Evolutionary conservation across 2,888 invertebrate species (phyloP).

Genomic region (Galerucella pusilla): DNA sequence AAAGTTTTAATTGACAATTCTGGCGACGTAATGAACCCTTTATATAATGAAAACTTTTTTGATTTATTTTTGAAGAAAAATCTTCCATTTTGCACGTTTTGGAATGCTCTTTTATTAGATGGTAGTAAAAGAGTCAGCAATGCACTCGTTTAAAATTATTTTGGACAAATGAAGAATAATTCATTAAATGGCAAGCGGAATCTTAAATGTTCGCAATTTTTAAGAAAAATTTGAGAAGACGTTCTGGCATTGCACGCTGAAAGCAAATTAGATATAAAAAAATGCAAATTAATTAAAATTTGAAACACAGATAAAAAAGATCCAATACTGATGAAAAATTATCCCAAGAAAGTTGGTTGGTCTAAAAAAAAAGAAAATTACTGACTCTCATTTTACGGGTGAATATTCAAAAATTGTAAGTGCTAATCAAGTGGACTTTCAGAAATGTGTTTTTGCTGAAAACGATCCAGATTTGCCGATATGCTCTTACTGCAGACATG

Average conservation of each 20-base stretch:
- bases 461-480: slow-evolving; percentile 5
- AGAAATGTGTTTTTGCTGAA: slow-evolving; percentile 8
- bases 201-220: not conserved
- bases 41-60: not conserved
- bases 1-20: too few relatives aligned
- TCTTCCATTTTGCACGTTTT: slow-evolving; percentile 31
- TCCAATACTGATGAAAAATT: slow-evolving; percentile 6
- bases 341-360: slow-evolving; percentile 17
- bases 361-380: slow-evolving; percentile 6
- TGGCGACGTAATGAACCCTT: not conserved
- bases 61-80: slow-evolving; percentile 25
- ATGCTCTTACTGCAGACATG: slow-evolving; percentile 11
- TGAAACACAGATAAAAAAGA: not conserved
- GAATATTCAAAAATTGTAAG: not conserved
- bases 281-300: not conserved
- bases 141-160: slow-evolving; percentile 30
- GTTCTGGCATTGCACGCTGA: too few relatives aligned
- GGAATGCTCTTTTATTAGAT: slow-evolving; percentile 30
- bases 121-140: slow-evolving; percentile 19
- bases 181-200: not conserved
- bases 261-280: not conserved
- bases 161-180: not conserved
- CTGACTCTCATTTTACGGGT: not conserved
- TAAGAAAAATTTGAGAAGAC: too few relatives aligned
- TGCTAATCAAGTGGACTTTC: not conserved